These are phyloP conservation scores for Struthidea cinerea DNA, from an alignment of 2,113 vertebrate genomes.

Conservation along the genomic window DNA sequence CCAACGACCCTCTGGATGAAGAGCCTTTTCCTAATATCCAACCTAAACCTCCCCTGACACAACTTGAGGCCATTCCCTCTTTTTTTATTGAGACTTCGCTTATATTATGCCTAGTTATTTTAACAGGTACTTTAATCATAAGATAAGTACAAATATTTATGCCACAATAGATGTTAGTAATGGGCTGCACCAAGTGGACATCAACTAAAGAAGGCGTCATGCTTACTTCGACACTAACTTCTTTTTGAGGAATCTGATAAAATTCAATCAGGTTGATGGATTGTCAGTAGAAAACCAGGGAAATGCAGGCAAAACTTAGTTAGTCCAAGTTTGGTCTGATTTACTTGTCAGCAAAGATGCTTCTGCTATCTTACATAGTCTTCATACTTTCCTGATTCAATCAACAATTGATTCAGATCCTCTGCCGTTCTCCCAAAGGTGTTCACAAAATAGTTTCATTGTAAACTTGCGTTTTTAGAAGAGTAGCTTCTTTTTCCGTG, in stretches of 20 bases:
- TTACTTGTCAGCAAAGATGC: neutral
- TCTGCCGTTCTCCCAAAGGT: neutral
- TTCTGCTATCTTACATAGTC: neutral
- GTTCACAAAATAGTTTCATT: neutral
- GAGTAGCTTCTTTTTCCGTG: neutral
- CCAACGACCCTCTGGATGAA: neutral
- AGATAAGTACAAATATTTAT: neutral
- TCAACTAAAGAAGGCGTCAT: neutral
- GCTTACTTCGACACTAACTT: neutral
- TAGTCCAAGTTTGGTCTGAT: neutral
- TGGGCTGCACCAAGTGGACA: neutral
- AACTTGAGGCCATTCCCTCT: neutral
- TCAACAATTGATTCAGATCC: neutral
- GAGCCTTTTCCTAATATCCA: neutral
- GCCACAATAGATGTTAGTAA: neutral
- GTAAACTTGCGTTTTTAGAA: neutral
- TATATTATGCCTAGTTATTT: neutral
- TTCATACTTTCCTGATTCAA: neutral
- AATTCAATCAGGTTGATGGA: neutral
- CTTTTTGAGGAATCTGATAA: neutral
- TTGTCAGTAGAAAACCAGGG: neutral
- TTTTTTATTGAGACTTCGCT: neutral
- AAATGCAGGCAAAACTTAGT: neutral
- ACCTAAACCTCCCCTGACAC: neutral
- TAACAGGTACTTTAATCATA: neutral